Evolutionary conservation across 2,113 vertebrate genomes (phyloP).

Genomic region (Zingel zingel): DNA sequence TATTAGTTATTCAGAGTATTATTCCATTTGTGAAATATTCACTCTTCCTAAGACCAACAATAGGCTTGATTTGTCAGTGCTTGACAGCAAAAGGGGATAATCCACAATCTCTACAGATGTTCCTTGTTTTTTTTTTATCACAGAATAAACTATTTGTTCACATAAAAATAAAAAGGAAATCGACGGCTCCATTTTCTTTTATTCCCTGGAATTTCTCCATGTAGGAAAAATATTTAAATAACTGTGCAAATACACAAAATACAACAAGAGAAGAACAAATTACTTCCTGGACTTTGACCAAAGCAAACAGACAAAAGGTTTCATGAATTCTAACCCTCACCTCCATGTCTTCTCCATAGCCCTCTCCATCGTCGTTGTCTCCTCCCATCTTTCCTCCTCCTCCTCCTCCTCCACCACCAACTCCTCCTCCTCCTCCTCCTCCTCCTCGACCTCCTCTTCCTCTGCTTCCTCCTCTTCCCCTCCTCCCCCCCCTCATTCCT

Average conservation of each 20-base stretch:
- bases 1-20: neutral
- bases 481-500: constrained; percentile 86
- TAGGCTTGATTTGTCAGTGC: neutral
- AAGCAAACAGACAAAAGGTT: neutral
- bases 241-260: constrained; percentile 1
- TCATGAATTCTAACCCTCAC: constrained; percentile 44
- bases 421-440: constrained; percentile 12
- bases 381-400: constrained; percentile 80
- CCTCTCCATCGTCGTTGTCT: constrained; percentile 88
- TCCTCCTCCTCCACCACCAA: constrained; percentile 67
- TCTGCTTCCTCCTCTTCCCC: constrained; percentile 84
- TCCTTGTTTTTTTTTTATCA: neutral
- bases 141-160: neutral
- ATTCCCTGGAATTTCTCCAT: neutral
- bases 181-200: neutral
- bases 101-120: neutral
- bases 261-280: neutral
- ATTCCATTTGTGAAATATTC: neutral
- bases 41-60: neutral
- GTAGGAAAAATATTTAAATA: constrained; percentile 9
- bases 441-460: constrained; percentile 72
- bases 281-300: neutral
- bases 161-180: neutral
- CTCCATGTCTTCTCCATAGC: constrained; percentile 84
- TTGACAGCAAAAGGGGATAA: neutral